Conservation (phyloP, 2,888 invertebrate species). For the Gymnocheta viridis region DNA sequence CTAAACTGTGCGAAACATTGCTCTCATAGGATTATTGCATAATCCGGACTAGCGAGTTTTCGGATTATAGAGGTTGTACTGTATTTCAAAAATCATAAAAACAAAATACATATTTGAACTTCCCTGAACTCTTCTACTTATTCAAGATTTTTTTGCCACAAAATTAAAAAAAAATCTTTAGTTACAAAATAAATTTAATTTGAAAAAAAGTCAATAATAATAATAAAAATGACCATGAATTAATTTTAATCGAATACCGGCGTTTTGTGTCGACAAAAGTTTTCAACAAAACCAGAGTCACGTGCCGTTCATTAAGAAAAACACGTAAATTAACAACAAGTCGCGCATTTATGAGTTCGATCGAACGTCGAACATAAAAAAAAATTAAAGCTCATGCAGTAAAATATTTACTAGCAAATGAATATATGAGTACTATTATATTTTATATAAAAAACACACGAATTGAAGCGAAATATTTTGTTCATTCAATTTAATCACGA, state of each 20-base stretch:
- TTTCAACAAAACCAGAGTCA: constrained; percentile 54
- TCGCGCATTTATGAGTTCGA: constrained; percentile 47
- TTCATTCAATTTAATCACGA: constrained; percentile 60
- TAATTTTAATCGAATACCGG: constrained; percentile 41
- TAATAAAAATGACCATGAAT: constrained; percentile 67
- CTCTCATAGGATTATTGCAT: no score
- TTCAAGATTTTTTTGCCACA: constrained; percentile 14
- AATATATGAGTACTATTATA: not conserved
- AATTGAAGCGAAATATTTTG: constrained; percentile 51
- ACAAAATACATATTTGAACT: constrained; percentile 6
- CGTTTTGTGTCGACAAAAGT: constrained; percentile 10
- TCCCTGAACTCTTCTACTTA: constrained; percentile 27
- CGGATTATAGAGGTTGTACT: no score
- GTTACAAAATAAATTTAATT: constrained; percentile 28
- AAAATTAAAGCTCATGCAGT: constrained; percentile 26
- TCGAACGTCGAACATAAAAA: constrained; percentile 21
- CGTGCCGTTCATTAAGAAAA: constrained; percentile 68
- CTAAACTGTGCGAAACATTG: no score
- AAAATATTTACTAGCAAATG: constrained; percentile 27
- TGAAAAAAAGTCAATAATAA: constrained; percentile 55
- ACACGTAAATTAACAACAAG: constrained; percentile 66
- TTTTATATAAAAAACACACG: constrained; percentile 15
- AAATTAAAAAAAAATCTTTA: not conserved
- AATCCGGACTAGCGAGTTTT: no score
- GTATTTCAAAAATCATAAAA: not conserved